Base-by-base conservation (phyloP, 2,797 vertebrate species). In the Diplodus sargus region DNA sequence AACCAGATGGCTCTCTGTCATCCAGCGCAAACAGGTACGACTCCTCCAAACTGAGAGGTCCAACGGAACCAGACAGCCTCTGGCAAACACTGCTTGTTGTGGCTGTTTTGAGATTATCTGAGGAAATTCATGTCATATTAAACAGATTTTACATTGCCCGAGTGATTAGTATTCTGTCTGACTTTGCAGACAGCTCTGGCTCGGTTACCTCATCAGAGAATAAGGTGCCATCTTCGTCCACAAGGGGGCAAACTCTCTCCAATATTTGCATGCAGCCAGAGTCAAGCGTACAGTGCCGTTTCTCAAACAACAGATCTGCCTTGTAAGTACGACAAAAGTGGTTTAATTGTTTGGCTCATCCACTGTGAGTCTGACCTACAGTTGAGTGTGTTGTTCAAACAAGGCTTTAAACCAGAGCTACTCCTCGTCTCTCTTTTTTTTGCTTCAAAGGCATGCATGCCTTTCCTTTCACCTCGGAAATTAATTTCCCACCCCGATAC, bases 191-290 rank as follows among this genome's bases (percentile, higher is more conserved):
- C 53, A 22, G 61, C 39, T 54, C 59, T 59, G 59, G 49, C 22
- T 63, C 2, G 1, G 3, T n/a, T 77, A 8, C 23, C 22, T 53
- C 11, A 1, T 58, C 3, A 48, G 20, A 23, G 17, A 54, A 17
- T 22, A 43, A 53, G 47, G 61, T 63, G 4, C 63, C 2, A 0
- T 52, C 56, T 72, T 76, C 54, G 9, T 65, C 91, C 95, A 94
- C 93, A 82, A 93, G 95, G 89, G 93, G 95, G 94, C 94, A 87
- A 91, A 92, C 91, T 90, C 65, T 84, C 85, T 89, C 91, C 85
- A 92, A 60, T 67, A 72, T 87, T 89, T 72, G 68, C 70, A 73
- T 77, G 20, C 18, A 54, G 34, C 52, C n/a, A 17, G 18, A 68
- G 51, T 76, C 42, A 34, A 72, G 70, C 83, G 43, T 22, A 47